Base-by-base conservation (phyloP, 2,888 invertebrate species). In the Phengaris alcon region DNA sequence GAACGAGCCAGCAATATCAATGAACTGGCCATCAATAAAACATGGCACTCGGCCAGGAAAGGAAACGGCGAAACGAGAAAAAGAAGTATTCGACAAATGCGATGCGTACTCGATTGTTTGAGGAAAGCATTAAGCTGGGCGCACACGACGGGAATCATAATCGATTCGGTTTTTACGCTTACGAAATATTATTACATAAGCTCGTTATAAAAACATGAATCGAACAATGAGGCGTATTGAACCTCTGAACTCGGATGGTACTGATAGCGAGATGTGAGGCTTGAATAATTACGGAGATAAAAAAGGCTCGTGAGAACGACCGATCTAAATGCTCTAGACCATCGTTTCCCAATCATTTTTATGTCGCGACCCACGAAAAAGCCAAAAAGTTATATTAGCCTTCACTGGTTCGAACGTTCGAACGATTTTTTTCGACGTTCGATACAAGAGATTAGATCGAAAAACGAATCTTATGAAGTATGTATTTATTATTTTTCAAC, bases 21-120 rank as follows among this genome's bases (percentile, higher is more conserved):
- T 93, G 93, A 93, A 93, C 92, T 87, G 88, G 84, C 89, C 90
- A 93, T 93, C 93, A 93, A 93, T 93, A 93, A 93, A 93, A 93
- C 93, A 93, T 93, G 91, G 90, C 91, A 87, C 86, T 86, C 83
- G 86, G 90, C 91, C 93, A 90, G 89, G 86, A 92, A 93, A 93
- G 93, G 93, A 91, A 91, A 89, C 88, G 84, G 88, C 87, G 89
- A 90, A 90, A 90, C 87, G 88, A 91, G 90, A 92, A 93, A 82
- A 93, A 92, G 90, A 91, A 91, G 87, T 90, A 90, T 91, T 91
- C 88, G 86, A 88, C 90, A 90, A 90, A 89, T 87, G 86, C 89
- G 84, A 83, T 86, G 86, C 85, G 89, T 88, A 91, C 86, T 86
- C 88, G 87, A 90, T 91, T 90, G 91, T 90, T 88, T 87, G 90